These are phyloP conservation scores for Struthidea cinerea DNA, from an alignment of 2,113 vertebrate genomes.

Conservation along the genomic window DNA sequence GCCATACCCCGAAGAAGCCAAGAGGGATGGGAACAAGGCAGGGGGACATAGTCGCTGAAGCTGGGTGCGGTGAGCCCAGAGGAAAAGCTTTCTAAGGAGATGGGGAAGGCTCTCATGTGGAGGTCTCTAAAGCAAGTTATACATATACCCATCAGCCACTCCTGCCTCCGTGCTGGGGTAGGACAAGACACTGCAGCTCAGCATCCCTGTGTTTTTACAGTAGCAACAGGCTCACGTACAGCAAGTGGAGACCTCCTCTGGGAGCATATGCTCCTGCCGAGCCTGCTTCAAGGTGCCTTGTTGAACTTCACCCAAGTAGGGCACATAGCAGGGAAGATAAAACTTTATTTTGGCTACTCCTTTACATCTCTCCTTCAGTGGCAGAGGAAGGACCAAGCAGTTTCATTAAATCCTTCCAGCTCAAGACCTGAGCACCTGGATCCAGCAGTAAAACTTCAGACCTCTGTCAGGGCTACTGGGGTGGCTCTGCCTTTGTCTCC, in stretches of 20 bases:
- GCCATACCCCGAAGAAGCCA: not conserved
- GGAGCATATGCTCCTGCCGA: accelerated
- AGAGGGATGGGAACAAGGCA: not conserved
- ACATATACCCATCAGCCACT: not conserved
- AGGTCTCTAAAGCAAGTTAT: not conserved
- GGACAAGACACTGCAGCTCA: not conserved
- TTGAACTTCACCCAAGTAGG: not conserved
- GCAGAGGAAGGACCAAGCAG: not conserved
- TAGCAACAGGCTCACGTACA: not conserved
- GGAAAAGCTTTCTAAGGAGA: not conserved
- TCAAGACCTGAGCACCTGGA: not conserved
- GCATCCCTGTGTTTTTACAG: not conserved
- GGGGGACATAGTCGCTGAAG: not conserved
- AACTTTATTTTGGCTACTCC: not conserved
- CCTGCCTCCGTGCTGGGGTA: not conserved
- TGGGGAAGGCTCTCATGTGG: not conserved
- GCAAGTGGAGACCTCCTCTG: not conserved
- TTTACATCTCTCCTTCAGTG: not conserved
- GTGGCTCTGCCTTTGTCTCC: not conserved
- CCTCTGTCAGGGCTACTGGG: not conserved
- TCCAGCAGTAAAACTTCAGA: not conserved
- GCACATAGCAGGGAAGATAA: not conserved
- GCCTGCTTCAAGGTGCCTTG: not conserved
- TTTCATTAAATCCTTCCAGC: not conserved
- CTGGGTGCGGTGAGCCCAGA: accelerated